Conservation (phyloP, 2,888 invertebrate species). For the Apamea sordens region DNA sequence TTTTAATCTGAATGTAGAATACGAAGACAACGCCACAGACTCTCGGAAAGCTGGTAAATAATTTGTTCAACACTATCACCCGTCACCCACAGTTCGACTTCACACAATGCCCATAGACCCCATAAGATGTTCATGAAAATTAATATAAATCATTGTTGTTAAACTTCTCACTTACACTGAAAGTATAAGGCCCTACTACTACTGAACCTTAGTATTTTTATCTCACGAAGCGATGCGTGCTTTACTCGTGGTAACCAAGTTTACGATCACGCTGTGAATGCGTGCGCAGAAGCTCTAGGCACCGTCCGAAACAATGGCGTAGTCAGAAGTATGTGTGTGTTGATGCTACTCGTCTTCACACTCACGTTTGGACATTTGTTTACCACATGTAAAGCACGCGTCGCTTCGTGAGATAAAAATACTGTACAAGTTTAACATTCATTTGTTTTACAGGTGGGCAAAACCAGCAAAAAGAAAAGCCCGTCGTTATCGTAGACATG, state of each 20-base stretch:
- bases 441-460: conserved; percentile 82
- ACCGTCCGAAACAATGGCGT: too few relatives aligned
- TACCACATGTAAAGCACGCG: too few relatives aligned
- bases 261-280: background rate
- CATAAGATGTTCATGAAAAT: background rate
- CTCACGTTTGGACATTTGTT: too few relatives aligned
- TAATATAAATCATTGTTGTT: too few relatives aligned
- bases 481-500: conserved; percentile 97
- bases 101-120: background rate
- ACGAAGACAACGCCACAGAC: conserved; percentile 82
- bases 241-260: background rate
- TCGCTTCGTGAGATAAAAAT: too few relatives aligned
- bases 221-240: background rate
- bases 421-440: background rate
- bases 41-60: conserved; percentile 92
- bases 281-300: background rate
- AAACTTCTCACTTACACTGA: too few relatives aligned
- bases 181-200: background rate
- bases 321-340: too few relatives aligned
- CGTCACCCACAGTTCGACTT: background rate
- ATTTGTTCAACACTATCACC: conserved; percentile 3
- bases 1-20: conserved; percentile 84
- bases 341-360: too few relatives aligned
- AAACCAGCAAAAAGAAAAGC: conserved; percentile 80
- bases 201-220: background rate